Evolutionary conservation across 1,140 invertebrate genomes (phyloP).

Genomic region (Drosophila orosa): DNA sequence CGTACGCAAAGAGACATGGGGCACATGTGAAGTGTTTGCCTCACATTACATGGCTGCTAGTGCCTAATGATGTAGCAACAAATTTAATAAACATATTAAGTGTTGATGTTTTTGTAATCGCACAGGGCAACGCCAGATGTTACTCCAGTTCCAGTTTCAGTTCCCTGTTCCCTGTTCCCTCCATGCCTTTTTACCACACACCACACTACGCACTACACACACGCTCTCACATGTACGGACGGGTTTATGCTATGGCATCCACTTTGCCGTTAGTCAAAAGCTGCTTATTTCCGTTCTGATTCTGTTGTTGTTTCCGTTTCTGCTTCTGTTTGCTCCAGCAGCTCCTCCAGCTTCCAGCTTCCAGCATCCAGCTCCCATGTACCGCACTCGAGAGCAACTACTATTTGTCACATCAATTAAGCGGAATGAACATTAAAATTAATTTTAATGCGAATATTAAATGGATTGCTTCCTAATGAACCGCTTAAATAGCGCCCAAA

Average conservation of each 20-base stretch:
- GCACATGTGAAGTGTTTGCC: slow-evolving; percentile 65
- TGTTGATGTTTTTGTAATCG: slow-evolving; percentile 82
- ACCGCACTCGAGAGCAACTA: neutral
- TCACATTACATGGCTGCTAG: slow-evolving; percentile 77
- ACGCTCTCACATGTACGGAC: too few species aligned
- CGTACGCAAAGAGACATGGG: slow-evolving; percentile 11
- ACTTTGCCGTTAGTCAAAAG: slow-evolving; percentile 43
- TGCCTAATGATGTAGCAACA: slow-evolving; percentile 83
- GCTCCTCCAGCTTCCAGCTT: too few species aligned
- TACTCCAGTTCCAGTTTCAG: slow-evolving; percentile 12
- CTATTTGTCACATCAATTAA: slow-evolving; percentile 46
- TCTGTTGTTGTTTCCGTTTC: slow-evolving; percentile 16
- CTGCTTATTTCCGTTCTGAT: slow-evolving; percentile 55
- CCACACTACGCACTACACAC: slow-evolving; percentile 3
- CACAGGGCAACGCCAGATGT: slow-evolving; percentile 40
- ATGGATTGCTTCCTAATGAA: slow-evolving; percentile 37
- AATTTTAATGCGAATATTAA: slow-evolving; percentile 43
- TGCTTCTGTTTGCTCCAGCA: neutral
- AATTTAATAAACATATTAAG: slow-evolving; percentile 83
- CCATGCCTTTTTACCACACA: slow-evolving; percentile 6
- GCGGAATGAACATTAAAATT: slow-evolving; percentile 42
- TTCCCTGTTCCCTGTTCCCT: too few species aligned
- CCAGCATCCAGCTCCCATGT: neutral
- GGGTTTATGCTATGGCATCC: slow-evolving; percentile 21
- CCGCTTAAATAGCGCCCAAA: slow-evolving; percentile 8